These are phyloP conservation scores for Ivindomyrus marchei DNA, from an alignment of 2,113 vertebrate species.

Conservation along the genomic window DNA sequence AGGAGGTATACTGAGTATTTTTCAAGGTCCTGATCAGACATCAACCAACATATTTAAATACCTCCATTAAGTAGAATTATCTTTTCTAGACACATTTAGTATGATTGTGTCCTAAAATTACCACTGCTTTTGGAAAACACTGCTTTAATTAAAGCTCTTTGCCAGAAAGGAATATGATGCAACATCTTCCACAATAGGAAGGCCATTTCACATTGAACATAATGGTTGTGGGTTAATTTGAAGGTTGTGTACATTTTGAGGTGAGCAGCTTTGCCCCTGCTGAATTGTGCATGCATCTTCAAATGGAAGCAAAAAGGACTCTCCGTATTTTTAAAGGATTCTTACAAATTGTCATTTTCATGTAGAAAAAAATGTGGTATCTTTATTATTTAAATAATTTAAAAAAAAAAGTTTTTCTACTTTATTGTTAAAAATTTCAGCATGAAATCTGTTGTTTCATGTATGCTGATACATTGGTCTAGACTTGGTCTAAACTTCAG, in stretches of 20 bases:
- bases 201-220: slow-evolving; percentile 53
- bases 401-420: neutral
- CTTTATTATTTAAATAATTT: neutral
- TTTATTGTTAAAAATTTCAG: slow-evolving; percentile 5
- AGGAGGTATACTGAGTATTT: slow-evolving; percentile 35
- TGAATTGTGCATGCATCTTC: slow-evolving; percentile 56
- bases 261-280: slow-evolving; percentile 30
- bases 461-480: neutral
- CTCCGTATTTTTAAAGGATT: slow-evolving; percentile 3
- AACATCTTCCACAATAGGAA: slow-evolving; percentile 61
- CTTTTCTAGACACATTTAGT: slow-evolving; percentile 65
- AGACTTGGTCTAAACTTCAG: neutral
- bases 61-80: slow-evolving; percentile 68
- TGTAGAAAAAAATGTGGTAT: neutral
- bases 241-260: slow-evolving; percentile 57
- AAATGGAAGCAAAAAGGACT: slow-evolving; percentile 46
- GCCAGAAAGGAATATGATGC: slow-evolving; percentile 57
- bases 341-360: slow-evolving; percentile 20
- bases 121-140: slow-evolving; percentile 61
- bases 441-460: neutral
- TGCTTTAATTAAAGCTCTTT: slow-evolving; percentile 66
- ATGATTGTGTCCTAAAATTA: slow-evolving; percentile 62
- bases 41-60: slow-evolving; percentile 60
- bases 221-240: slow-evolving; percentile 66
- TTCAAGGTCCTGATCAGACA: slow-evolving; percentile 50